Evolutionary conservation across 2,888 invertebrate species (phyloP), one percentile per base, ranked within the genome.

Genomic region (Megamerina dolium): DNA sequence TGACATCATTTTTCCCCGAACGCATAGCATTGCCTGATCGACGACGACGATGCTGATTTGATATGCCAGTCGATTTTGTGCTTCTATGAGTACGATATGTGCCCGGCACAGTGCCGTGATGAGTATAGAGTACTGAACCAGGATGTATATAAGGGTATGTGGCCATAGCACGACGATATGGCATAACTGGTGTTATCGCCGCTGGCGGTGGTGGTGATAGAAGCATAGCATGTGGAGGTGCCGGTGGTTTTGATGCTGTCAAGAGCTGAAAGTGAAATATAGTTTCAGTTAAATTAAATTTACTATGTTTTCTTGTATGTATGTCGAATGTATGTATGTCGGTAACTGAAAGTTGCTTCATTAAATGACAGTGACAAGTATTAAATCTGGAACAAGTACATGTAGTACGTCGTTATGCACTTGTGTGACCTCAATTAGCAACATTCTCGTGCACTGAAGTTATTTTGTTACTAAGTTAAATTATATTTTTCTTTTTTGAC

Each of bases 51-150:
- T 57, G 57, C 33, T 60, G 61, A 5, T 59, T 59, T 40, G 61
- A 61, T 18, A 60, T 50, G 21, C 60, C 65, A 14, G 54, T 50
- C 2, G 60, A 58, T 48, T 59, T 60, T 21, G 56, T 56, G 43
- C 56, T 61, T 33, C 59, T 60, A 27, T 64, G 61, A 9, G 61
- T 60, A 42, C 60, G 63, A 53, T 62, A 61, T 5, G 66, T 65
- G 17, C 60, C 63, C 5, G 54, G 53, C 18, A 58, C 37, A 21
- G 61, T 61, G 42, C 50, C 52, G 9, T 45, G 37, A 18, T 59
- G 64, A 4, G 61, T 59, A 48, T 63, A 66, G 6, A 62, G 48
- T 33, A 63, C 45, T 0, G 61, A 57, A 3, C 58, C 57, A 3
- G 61, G 51, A 19, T 61, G 61, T 41, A 66, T 57, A 29, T 63